Evolutionary conservation across 2,888 invertebrate genomes (phyloP), one percentile per base, ranked within the genome.

Genomic region (Synanthedon myopaeformis): DNA sequence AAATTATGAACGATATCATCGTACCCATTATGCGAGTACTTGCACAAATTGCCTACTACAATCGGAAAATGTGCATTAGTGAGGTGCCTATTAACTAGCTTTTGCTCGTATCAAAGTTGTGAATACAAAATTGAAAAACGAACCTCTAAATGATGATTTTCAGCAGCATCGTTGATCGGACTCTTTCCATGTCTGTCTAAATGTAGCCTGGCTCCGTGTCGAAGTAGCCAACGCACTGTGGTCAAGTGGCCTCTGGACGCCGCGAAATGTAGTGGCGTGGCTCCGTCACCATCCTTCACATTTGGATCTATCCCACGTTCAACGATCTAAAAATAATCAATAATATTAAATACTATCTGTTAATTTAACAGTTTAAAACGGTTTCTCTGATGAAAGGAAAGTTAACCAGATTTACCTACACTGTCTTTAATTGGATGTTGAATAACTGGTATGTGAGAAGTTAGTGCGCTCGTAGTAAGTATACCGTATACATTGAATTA

Each of bases 121-220:
- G 28, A 28, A 28, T 28, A 8, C 8, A 28, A 28, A 28, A 35
- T 3, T 35, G 3, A 1, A 10, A 35, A 35, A 35, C 35, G 5
- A 76, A 95, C 96, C 91, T 96, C 94, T 61, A 94, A 91, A 71
- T 96, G 95, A 72, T 96, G 95, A 70, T 96, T 94, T 72, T 96
- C 96, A 8, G 96, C 96, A 0, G 96, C 96, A 74, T 96, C 96
- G 71, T 96, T 96, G 61, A 96, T 93, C 4, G 96, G 96, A 69
- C 94, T 95, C 79, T 96, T 96, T 56, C 96, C 96, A 65, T 93
- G 94, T 69, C 95, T 92, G 79, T 96, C 96, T 58, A 94, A 84
- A 13, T 93, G 92, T 19, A 96, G 88, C 60, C 92, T 89, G 28
- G 95, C 96, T 0, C 96, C 95, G 66, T 95, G 93, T 61, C 92